Evolutionary conservation across 2,888 invertebrate species (phyloP).

Genomic region (Melipona bicolor): DNA sequence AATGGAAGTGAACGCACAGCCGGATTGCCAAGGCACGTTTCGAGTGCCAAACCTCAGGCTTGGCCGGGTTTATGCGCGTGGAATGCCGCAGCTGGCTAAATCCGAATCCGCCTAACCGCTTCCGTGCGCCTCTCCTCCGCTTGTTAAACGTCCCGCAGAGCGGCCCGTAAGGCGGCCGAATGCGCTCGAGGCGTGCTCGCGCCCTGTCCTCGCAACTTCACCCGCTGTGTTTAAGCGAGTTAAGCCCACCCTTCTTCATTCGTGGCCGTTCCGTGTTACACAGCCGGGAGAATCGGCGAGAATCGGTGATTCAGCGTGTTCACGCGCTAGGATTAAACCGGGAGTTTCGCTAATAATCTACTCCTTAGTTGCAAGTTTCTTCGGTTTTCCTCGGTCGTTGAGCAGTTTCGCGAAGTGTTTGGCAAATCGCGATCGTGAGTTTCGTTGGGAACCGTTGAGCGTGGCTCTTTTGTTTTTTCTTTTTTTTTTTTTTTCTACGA

Average conservation of each 20-base stretch:
- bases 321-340: conserved; percentile 22
- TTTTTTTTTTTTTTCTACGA: neutral
- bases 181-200: conserved; percentile 15
- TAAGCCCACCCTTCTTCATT: conserved; percentile 10
- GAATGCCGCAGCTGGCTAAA: conserved; percentile 68
- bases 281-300: neutral
- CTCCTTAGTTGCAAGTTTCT: neutral
- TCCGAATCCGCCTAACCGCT: conserved; percentile 61
- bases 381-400: neutral
- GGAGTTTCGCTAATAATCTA: conserved; percentile 1
- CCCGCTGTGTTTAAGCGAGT: conserved; percentile 12
- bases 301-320: conserved; percentile 33
- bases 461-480: neutral
- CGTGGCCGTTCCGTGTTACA: neutral
- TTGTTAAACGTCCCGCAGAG: conserved; percentile 48
- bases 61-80: conserved; percentile 60
- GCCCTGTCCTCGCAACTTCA: conserved; percentile 6
- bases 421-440: neutral
- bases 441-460: neutral
- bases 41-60: conserved; percentile 65
- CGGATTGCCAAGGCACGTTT: conserved; percentile 57
- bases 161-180: conserved; percentile 36
- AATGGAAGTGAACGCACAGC: conserved; percentile 44
- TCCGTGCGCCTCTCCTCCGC: conserved; percentile 15
- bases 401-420: neutral